These are phyloP conservation scores for Polypterus senegalus DNA, from an alignment of 2,113 vertebrate genomes.

Conservation along the genomic window DNA sequence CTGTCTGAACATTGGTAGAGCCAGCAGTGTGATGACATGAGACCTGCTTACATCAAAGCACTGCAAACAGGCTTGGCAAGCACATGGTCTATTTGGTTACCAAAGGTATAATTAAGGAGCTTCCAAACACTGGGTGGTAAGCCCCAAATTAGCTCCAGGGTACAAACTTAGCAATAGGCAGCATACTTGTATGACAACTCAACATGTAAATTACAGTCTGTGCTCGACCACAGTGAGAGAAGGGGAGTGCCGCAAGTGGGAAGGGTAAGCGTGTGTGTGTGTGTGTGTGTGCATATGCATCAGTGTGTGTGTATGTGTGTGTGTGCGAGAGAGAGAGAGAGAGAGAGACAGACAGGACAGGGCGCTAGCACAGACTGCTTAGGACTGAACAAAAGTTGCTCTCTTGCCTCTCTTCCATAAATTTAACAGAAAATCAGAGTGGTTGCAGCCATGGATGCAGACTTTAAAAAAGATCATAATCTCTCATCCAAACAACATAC, in stretches of 20 bases:
- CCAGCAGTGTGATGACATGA: background rate
- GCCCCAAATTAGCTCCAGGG: conserved; percentile 9
- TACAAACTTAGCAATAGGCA: conserved; percentile 2
- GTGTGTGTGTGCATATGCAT: too few relatives aligned
- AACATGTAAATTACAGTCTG: conserved; percentile 10
- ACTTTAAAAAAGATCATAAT: too few relatives aligned
- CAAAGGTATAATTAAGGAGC: conserved; percentile 18
- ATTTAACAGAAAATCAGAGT: too few relatives aligned
- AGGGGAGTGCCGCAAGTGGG: background rate
- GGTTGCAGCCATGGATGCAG: too few relatives aligned
- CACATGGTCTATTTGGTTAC: background rate
- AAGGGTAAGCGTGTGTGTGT: background rate
- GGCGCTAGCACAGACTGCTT: too few relatives aligned
- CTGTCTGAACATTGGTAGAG: background rate
- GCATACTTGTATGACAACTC: conserved; percentile 7
- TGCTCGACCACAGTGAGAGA: conserved; percentile 8
- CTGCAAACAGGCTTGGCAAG: conserved; percentile 1
- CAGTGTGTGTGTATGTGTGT: too few relatives aligned
- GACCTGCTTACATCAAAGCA: conserved; percentile 8
- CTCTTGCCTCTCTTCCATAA: too few relatives aligned
- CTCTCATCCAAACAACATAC: too few relatives aligned
- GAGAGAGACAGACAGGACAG: too few relatives aligned
- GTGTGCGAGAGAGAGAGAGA: too few relatives aligned
- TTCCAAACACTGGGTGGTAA: conserved; percentile 20
- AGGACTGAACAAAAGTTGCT: too few relatives aligned